phyloP scores from a whole-genome alignment of 2,797 vertebrate genomes.

The Cephalopachus bancanus region DNA sequence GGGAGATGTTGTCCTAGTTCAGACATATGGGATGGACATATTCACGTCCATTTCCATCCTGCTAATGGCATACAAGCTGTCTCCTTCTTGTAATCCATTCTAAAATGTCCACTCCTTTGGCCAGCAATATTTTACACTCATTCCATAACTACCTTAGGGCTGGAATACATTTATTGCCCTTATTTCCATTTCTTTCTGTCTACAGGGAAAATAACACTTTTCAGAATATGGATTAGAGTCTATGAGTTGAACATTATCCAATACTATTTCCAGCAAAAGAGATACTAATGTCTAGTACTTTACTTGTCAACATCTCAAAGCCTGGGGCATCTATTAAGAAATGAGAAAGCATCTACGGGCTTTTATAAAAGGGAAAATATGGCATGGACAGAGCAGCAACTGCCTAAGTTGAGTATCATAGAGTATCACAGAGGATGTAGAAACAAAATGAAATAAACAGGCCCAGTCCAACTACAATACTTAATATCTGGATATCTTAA shows the following conservation, averaged over 20 bases:
- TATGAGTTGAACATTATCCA: constrained; percentile 32
- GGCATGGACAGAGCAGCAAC: background rate
- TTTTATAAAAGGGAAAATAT: background rate
- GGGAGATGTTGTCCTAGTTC: background rate
- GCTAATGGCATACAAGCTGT: background rate
- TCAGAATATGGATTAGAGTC: constrained; percentile 5
- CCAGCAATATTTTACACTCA: background rate
- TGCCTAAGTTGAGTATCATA: background rate
- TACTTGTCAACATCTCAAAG: constrained; percentile 27
- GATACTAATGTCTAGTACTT: background rate
- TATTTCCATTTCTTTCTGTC: constrained; percentile 42
- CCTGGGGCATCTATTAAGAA: background rate
- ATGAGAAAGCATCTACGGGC: background rate
- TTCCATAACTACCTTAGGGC: background rate
- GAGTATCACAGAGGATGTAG: background rate
- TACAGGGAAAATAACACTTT: constrained; percentile 47
- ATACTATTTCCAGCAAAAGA: constrained; percentile 43
- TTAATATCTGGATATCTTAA: background rate
- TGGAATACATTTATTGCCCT: background rate
- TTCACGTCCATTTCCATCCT: background rate
- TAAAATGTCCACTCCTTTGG: background rate
- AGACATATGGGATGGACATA: background rate
- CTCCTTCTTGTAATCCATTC: background rate
- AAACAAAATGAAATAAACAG: background rate
- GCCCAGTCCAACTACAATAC: background rate